Conservation (phyloP, 1,140 invertebrate species). For the Zaprionus ghesquierei region DNA sequence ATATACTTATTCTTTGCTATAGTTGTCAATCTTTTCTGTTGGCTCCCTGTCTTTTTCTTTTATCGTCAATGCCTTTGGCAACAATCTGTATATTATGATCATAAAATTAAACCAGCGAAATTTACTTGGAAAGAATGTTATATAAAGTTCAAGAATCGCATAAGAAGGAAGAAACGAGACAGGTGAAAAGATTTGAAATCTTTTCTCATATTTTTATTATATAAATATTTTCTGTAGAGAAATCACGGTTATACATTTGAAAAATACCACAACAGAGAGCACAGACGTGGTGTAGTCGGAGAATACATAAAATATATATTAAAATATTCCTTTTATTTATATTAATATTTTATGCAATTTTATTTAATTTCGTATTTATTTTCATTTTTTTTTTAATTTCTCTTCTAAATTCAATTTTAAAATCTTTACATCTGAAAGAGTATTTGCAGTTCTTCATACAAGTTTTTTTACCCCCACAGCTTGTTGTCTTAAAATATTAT, state of each 20-base stretch:
- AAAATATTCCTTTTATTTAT: not conserved
- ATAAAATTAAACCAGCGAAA: not conserved
- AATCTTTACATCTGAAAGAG: not conserved
- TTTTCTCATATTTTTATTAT: no score
- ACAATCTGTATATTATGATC: not conserved
- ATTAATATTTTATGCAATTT: not conserved
- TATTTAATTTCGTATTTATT: not conserved
- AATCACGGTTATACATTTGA: not conserved
- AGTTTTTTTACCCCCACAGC: not conserved
- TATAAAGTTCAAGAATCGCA: not conserved
- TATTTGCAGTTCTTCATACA: not conserved
- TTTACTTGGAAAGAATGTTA: not conserved
- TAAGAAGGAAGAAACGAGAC: not conserved
- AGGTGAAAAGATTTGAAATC: not conserved
- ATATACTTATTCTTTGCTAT: not conserved
- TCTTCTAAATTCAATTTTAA: no score
- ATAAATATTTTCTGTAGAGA: not conserved
- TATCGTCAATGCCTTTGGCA: conserved; percentile 16
- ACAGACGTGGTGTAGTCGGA: not conserved
- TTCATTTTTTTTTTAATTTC: not conserved
- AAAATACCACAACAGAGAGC: not conserved
- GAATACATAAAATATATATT: not conserved
- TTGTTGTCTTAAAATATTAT: conserved; percentile 10
- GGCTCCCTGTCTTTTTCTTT: conserved; percentile 27
- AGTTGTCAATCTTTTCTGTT: conserved; percentile 43